Base-by-base conservation (phyloP, 2,888 invertebrate genomes). In the Zygaena filipendulae region DNA sequence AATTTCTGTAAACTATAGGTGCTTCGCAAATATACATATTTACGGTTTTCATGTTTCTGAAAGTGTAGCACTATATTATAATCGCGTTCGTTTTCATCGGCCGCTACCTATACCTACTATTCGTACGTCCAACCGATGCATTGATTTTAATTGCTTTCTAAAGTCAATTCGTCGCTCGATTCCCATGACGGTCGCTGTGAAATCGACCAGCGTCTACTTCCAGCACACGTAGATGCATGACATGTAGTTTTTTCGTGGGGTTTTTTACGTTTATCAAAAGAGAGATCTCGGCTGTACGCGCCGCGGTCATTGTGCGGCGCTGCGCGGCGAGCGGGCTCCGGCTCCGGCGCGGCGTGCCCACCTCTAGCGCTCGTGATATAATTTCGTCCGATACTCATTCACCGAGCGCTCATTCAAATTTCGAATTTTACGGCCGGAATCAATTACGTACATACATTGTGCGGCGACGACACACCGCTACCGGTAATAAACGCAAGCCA, bases 161-260 rank as follows among this genome's bases (percentile, higher is more conserved):
- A 69, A 71, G 59, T 67, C 61, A 60, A 68, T 69, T 69, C 69
- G 69, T 61, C 64, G 62, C 60, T 66, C 62, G 61, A 75, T 75
- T 79, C 79, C 75, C 79, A 77, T 71, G 77, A 68, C 74, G 61
- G 67, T 59, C 64, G 62, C 68, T 64, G 68, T 70, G 70, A 75
- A 74, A 75, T 72, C 61, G 72, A 69, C 70, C 63, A 67, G n/a
- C n/a, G n/a, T n/a, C n/a, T n/a, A n/a, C n/a, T n/a, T n/a, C n/a
- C n/a, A n/a, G 69, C 75, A 75, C 72, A 75, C 74, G 72, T 72
- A 70, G 72, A 70, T 75, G 72, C 79, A 75, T 77, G 79, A 77
- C 77, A 72, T 72, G 77, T 75, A 68, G 70, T 70, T 79, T 74
- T 75, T 71, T 68, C 61, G 59, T 59, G 56, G 52, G 46, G 52